A percentile compares a stretch with the other conserved stretches of the same genome.
phyloP scores from a whole-genome alignment of 2,113 vertebrate genomes.

The Myotis davidii region DNA sequence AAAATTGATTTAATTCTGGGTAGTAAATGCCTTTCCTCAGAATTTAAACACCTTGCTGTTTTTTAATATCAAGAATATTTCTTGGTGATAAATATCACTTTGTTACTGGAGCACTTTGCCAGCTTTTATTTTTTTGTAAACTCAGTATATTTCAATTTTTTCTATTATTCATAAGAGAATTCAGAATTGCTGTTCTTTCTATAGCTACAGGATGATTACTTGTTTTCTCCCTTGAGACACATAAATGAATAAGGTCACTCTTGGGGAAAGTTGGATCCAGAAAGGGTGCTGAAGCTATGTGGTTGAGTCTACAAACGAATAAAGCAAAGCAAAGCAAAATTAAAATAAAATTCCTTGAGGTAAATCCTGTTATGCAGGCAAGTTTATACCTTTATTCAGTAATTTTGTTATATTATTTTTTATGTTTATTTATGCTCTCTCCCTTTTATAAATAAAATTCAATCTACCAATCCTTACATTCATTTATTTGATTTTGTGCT shows the following conservation, averaged over 20 bases:
- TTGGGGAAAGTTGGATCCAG: background rate
- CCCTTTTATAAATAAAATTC: background rate
- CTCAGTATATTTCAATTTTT: slow-evolving; percentile 24
- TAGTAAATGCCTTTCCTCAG: slow-evolving; percentile 59
- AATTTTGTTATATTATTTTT: background rate
- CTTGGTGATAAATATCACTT: slow-evolving; percentile 43
- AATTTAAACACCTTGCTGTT: slow-evolving; percentile 60
- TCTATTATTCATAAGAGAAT: slow-evolving; percentile 37
- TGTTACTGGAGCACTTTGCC: background rate
- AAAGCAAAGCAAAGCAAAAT: background rate
- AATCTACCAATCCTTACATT: background rate
- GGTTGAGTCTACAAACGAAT: background rate
- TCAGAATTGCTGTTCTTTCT: slow-evolving; percentile 3
- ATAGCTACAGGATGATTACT: background rate
- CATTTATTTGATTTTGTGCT: background rate
- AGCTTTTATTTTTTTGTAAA: slow-evolving; percentile 46
- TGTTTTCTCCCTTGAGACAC: background rate
- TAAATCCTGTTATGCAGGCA: background rate
- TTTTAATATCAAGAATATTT: slow-evolving; percentile 55
- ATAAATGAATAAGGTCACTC: background rate
- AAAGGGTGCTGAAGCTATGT: slow-evolving; percentile 9
- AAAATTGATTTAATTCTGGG: slow-evolving; percentile 71
- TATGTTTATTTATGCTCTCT: background rate
- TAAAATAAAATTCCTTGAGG: background rate
- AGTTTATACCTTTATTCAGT: background rate